Evolutionary conservation across 1,140 invertebrate genomes (phyloP), one percentile per base, ranked within the genome.

Genomic region (Brachionus asplanchnoidis): DNA sequence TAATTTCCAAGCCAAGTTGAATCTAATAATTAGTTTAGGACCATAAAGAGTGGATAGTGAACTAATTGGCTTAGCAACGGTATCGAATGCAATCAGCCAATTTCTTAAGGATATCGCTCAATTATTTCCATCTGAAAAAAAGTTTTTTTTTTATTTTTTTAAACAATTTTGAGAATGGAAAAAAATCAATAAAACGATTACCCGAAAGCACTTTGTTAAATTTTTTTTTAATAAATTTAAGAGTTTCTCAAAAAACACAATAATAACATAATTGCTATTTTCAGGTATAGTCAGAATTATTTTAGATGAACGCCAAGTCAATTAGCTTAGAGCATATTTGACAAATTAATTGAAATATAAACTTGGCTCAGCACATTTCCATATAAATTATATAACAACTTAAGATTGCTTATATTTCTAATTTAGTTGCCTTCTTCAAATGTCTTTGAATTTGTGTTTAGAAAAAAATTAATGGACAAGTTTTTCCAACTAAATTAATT

Each of bases 371-470:
- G 20, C 11, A 17, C n/a, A 73, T 42, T 40, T 32, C 14, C 5
- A 68, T 73, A 36, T 17, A 9, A 73, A 73, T 73, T 73, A 73
- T 73, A 73, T 73, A 73, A 73, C n/a, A n/a, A 42, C 68, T 73
- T 73, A 42, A 73, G 68, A 73, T 73, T 73, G 32, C 17, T 17
- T 73, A 42, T 42, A 32, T 28, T 68, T 68, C 14, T 23, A 32
- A 9, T 23, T n/a, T 36, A 6, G 32, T 36, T 60, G 17, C 53
- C 53, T 60, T 60, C 53, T 60, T 60, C n/a, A 68, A 73, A 73
- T 73, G 68, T 73, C 68, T 73, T 73, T 73, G 6, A 73, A 73
- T 73, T 73, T 73, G 68, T 73, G 68, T 73, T 73, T 73, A 73
- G 68, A 73, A 42, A 32, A 17, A 73, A 73, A 40, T 73, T 73